Conservation (phyloP, 2,113 vertebrate genomes). For the Mormyrus lacerda region DNA sequence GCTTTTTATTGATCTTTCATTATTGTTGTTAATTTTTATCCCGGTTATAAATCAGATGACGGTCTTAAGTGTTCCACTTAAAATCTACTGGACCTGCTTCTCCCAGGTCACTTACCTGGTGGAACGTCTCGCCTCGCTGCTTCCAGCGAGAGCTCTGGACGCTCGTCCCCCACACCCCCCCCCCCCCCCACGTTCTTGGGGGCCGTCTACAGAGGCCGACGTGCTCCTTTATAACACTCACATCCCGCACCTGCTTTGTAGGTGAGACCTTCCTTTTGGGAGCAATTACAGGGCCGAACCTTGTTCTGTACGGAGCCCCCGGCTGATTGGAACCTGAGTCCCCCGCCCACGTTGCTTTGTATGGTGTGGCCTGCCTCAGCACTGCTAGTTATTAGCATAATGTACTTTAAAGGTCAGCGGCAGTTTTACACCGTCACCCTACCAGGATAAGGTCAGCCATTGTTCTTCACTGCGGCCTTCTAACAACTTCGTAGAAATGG, state of each 20-base stretch:
- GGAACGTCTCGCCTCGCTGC: not conserved
- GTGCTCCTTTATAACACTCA: conserved; percentile 56
- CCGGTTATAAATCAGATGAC: not conserved
- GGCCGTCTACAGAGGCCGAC: conserved; percentile 53
- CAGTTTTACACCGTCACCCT: conserved; percentile 54
- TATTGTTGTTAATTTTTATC: not conserved
- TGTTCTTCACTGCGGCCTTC: conserved; percentile 42
- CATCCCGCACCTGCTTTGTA: conserved; percentile 54
- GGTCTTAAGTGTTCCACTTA: not conserved
- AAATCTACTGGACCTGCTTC: not conserved
- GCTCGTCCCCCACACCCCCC: not conserved
- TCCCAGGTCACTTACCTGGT: not conserved
- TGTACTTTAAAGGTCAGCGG: conserved; percentile 66
- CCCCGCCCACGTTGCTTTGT: conserved; percentile 56
- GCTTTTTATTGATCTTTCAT: not conserved
- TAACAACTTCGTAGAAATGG: conserved; percentile 1
- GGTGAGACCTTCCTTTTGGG: conserved; percentile 63
- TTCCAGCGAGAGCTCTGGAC: not conserved
- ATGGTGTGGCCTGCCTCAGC: conserved; percentile 47
- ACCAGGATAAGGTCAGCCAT: conserved; percentile 54
- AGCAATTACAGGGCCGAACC: conserved; percentile 66
- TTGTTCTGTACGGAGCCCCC: conserved; percentile 49
- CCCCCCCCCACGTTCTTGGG: conserved; percentile 24
- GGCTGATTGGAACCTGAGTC: conserved; percentile 60
- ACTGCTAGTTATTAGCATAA: conserved; percentile 68